phyloP scores from a whole-genome alignment of 1,140 invertebrate genomes.

The Solen grandis region DNA sequence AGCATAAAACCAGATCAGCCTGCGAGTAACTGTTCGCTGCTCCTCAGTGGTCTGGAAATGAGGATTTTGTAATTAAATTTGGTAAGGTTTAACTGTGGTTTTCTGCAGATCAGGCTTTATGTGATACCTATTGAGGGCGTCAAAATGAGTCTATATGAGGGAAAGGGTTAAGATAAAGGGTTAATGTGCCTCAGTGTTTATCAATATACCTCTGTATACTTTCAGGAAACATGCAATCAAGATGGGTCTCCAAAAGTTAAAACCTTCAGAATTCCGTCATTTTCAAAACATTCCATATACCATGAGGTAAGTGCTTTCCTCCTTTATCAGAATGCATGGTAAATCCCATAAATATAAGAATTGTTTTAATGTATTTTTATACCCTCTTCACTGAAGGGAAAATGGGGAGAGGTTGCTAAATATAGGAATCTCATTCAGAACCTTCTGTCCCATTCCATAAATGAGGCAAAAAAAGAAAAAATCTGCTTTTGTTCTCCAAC shows the following conservation, averaged over 20 bases:
- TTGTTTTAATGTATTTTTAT: not conserved
- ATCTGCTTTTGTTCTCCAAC: no score
- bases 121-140: no score
- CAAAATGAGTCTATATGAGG: no score
- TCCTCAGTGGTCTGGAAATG: no score
- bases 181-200: not conserved
- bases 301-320: conserved; percentile 87
- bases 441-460: not conserved
- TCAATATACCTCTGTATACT: conserved; percentile 53
- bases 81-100: no score
- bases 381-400: not conserved
- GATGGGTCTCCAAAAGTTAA: conserved; percentile 90
- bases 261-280: conserved; percentile 92
- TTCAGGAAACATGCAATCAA: conserved; percentile 86
- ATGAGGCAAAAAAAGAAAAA: not conserved
- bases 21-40: no score
- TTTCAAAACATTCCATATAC: conserved; percentile 94
- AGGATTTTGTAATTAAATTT: no score
- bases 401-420: not conserved
- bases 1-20: no score
- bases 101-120: no score
- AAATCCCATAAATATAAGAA: not conserved
- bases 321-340: not conserved
- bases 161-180: not conserved
- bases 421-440: not conserved